Evolutionary conservation across 2,797 vertebrate species (phyloP).

Genomic region (Oreonectes daqikongensis): DNA sequence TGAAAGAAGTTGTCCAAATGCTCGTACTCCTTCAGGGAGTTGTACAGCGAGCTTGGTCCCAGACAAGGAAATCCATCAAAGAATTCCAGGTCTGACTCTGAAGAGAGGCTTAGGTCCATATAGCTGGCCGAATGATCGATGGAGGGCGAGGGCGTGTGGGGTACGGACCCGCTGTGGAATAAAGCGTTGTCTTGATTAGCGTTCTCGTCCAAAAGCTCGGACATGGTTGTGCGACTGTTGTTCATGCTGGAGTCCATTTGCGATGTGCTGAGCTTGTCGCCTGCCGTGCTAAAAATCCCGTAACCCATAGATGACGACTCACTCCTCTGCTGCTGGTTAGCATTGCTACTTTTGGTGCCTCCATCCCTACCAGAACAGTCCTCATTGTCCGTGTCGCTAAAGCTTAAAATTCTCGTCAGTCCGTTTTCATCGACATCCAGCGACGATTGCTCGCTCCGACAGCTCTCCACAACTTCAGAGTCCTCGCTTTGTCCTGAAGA

Average conservation of each 20-base stretch:
- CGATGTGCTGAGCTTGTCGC: conserved; percentile 72
- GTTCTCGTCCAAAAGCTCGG: conserved; percentile 90
- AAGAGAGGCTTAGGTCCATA: conserved; percentile 92
- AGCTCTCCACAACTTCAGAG: conserved; percentile 67
- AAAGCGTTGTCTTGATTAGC: conserved; percentile 88
- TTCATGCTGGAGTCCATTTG: conserved; percentile 65
- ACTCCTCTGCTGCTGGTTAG: conserved; percentile 57
- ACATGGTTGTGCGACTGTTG: conserved; percentile 74
- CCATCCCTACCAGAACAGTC: conserved; percentile 70
- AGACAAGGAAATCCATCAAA: conserved; percentile 91
- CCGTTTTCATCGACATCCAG: conserved; percentile 83
- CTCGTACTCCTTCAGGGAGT: conserved; percentile 89
- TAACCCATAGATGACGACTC: conserved; percentile 70
- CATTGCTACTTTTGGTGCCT: conserved; percentile 42
- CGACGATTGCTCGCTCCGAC: conserved; percentile 69
- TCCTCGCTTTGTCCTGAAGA: conserved; percentile 84
- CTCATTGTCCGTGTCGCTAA: conserved; percentile 81
- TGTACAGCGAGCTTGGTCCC: conserved; percentile 90
- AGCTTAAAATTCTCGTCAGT: conserved; percentile 87
- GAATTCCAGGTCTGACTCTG: conserved; percentile 92
- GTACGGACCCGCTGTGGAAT: conserved; percentile 77
- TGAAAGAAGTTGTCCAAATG: conserved; percentile 88
- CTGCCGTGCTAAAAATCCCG: conserved; percentile 80
- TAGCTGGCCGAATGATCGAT: conserved; percentile 82
- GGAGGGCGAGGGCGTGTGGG: conserved; percentile 73